These are phyloP conservation scores for Meghimatium bilineatum DNA, from an alignment of 2,888 invertebrate genomes.

Conservation along the genomic window DNA sequence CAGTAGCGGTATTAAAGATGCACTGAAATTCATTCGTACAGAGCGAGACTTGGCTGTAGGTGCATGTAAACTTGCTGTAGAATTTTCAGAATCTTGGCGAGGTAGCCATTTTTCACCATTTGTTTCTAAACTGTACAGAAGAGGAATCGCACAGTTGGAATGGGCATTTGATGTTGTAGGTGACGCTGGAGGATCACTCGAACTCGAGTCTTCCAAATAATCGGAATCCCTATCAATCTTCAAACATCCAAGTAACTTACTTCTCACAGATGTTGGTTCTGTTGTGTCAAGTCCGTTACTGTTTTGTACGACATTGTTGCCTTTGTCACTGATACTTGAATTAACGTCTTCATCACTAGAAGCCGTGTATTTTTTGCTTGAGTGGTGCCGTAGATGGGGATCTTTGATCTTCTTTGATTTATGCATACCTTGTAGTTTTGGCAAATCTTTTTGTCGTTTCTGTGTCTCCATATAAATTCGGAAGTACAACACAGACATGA, in stretches of 20 bases:
- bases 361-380: slow-evolving; percentile 87
- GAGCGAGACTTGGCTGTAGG: slow-evolving; percentile 29
- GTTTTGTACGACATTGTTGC: slow-evolving; percentile 60
- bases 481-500: slow-evolving; percentile 96
- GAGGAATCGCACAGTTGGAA: slow-evolving; percentile 10
- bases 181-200: slow-evolving; percentile 77
- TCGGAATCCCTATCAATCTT: slow-evolving; percentile 84
- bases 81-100: slow-evolving; percentile 41
- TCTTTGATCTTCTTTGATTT: slow-evolving; percentile 53
- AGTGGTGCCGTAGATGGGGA: slow-evolving; percentile 79
- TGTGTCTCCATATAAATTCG: slow-evolving; percentile 97
- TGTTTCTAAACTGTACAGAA: not conserved
- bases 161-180: slow-evolving; percentile 54
- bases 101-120: slow-evolving; percentile 28
- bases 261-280: slow-evolving; percentile 53
- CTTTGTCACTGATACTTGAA: slow-evolving; percentile 56
- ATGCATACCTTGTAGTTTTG: slow-evolving; percentile 74
- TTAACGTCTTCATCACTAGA: slow-evolving; percentile 82
- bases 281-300: slow-evolving; percentile 57
- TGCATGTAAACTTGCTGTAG: slow-evolving; percentile 23
- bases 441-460: slow-evolving; percentile 94
- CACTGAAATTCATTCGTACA: slow-evolving; percentile 50
- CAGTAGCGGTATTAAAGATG: slow-evolving; percentile 59
- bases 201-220: slow-evolving; percentile 70
- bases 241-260: slow-evolving; percentile 62